These are phyloP conservation scores for Cetonia aurata DNA, from an alignment of 2,888 invertebrate species.

Conservation along the genomic window DNA sequence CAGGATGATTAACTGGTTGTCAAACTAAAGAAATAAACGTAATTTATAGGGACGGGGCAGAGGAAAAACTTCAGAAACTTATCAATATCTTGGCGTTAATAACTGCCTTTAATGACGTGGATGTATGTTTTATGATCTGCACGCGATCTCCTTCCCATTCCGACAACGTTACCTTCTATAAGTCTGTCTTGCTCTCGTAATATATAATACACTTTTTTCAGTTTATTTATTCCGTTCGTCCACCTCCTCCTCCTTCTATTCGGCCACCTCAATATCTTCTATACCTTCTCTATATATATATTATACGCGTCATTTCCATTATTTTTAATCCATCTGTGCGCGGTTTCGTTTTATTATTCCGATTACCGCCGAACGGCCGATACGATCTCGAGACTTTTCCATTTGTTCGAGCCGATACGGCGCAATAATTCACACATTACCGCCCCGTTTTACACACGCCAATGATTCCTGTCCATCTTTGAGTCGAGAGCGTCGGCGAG, in stretches of 20 bases:
- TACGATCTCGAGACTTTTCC: slow-evolving; percentile 18
- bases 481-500: not conserved
- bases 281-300: slow-evolving; percentile 8
- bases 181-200: slow-evolving; percentile 28
- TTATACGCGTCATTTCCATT: slow-evolving; percentile 32
- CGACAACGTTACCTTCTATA: not conserved
- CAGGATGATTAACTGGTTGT: slow-evolving; percentile 66
- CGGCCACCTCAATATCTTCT: slow-evolving; percentile 3
- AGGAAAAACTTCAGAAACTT: slow-evolving; percentile 65
- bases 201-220: not conserved
- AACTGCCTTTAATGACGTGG: slow-evolving; percentile 66
- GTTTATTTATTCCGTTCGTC: slow-evolving; percentile 16
- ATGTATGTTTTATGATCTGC: slow-evolving; percentile 63
- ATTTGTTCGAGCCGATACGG: slow-evolving; percentile 7
- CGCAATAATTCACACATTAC: slow-evolving; percentile 27
- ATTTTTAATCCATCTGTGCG: slow-evolving; percentile 18
- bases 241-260: slow-evolving; percentile 4
- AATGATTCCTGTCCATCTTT: slow-evolving; percentile 10
- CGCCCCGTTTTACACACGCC: slow-evolving; percentile 16
- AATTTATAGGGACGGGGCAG: slow-evolving; percentile 64
- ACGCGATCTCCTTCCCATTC: slow-evolving; percentile 50
- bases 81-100: slow-evolving; percentile 67
- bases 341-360: slow-evolving; percentile 23
- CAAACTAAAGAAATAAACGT: slow-evolving; percentile 67
- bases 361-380: slow-evolving; percentile 21